A percentile compares a stretch with the other conserved stretches of the same genome.
Conservation (phyloP, 1,140 invertebrate genomes). For the Nephila pilipes region DNA sequence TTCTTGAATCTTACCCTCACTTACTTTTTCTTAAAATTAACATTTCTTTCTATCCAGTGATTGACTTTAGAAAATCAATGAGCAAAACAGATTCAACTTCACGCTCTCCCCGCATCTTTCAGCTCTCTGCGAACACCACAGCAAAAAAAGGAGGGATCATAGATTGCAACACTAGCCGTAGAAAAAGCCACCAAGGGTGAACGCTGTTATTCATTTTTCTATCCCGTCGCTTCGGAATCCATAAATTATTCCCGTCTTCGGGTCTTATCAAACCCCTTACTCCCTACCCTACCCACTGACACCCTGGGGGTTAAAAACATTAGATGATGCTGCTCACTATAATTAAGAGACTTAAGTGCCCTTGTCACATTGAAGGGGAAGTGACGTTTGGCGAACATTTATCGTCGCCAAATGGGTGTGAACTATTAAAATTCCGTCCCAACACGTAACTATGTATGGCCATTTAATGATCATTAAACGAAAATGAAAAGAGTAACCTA, state of each 20-base stretch:
- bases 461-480: slow-evolving; percentile 40
- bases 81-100: not conserved
- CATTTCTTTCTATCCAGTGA: too few species aligned
- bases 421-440: slow-evolving; percentile 37
- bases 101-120: not conserved
- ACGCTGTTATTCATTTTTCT: slow-evolving; percentile 54
- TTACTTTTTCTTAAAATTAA: too few species aligned
- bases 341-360: slow-evolving; percentile 71
- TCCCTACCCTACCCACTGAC: not conserved
- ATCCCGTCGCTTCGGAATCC: slow-evolving; percentile 27
- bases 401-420: slow-evolving; percentile 50
- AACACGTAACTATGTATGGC: not conserved
- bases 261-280: slow-evolving; percentile 56
- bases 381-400: slow-evolving; percentile 64
- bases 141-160: slow-evolving; percentile 17
- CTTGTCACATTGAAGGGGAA: slow-evolving; percentile 64
- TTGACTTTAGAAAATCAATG: not conserved
- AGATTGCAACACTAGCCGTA: not conserved
- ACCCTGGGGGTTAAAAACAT: slow-evolving; percentile 58
- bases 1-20: too few species aligned
- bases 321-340: slow-evolving; percentile 54
- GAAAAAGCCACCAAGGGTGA: slow-evolving; percentile 40
- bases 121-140: not conserved
- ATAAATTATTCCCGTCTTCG: slow-evolving; percentile 66
- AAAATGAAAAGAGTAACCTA: slow-evolving; percentile 17